A percentile compares a stretch with the other conserved stretches of the same genome.
Evolutionary conservation across 92 coral and sea anemone genomes (phyloP).

Genomic region (Isaurus tuberculatus): DNA sequence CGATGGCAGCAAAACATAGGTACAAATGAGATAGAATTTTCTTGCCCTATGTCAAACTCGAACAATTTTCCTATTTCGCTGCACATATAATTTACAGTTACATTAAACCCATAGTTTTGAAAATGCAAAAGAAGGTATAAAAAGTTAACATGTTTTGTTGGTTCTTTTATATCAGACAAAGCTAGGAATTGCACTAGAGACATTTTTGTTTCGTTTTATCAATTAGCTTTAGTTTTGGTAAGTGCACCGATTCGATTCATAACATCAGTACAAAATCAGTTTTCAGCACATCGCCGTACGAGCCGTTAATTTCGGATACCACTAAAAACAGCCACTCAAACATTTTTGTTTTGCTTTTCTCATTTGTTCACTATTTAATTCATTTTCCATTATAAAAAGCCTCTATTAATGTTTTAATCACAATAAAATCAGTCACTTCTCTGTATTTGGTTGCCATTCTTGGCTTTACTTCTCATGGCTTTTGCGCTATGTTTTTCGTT

Average conservation of each 20-base stretch:
- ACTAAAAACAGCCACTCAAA: conserved; percentile 5
- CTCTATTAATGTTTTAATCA: not conserved
- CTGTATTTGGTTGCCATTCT: not conserved
- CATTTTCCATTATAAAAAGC: not conserved
- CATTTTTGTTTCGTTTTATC: too few species aligned
- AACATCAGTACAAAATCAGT: not conserved
- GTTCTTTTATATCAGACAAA: too few species aligned
- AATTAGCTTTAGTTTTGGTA: not conserved
- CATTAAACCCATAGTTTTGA: too few species aligned
- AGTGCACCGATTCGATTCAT: not conserved
- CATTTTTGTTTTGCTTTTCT: not conserved
- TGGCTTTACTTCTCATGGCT: not conserved
- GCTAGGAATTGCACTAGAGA: too few species aligned
- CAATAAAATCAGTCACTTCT: not conserved
- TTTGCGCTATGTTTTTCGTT: not conserved
- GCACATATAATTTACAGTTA: too few species aligned
- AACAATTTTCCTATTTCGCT: too few species aligned
- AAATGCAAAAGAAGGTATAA: too few species aligned
- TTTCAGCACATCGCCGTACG: not conserved
- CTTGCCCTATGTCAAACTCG: too few species aligned
- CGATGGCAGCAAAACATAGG: too few species aligned
- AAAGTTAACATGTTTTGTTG: too few species aligned
- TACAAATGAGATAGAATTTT: too few species aligned
- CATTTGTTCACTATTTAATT: not conserved
- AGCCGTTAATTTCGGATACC: not conserved